These are phyloP conservation scores for Lepidurus packardi DNA, from an alignment of 1,140 invertebrate genomes.

Conservation along the genomic window DNA sequence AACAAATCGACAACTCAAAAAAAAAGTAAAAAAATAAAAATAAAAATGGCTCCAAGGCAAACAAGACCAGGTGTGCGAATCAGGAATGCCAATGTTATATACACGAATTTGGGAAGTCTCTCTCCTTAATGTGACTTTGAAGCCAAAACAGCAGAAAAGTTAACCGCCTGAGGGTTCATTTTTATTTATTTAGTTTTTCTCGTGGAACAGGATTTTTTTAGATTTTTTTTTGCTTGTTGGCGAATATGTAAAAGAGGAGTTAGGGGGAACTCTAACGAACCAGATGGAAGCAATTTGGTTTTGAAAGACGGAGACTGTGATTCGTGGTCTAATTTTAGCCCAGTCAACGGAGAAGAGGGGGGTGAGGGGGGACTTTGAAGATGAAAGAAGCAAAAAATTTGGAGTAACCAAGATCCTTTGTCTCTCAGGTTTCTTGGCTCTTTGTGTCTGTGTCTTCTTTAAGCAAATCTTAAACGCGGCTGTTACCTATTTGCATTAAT, in stretches of 20 bases:
- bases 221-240: background rate
- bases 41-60: background rate
- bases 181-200: background rate
- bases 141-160: no score
- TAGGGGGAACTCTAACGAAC: background rate
- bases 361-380: slow-evolving; percentile 27
- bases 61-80: slow-evolving; percentile 14
- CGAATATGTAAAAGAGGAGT: slow-evolving; percentile 3
- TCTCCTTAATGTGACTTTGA: no score
- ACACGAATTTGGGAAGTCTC: background rate
- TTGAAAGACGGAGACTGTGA: slow-evolving; percentile 4
- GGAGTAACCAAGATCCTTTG: slow-evolving; percentile 13
- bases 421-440: background rate
- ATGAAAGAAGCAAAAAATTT: slow-evolving; percentile 18
- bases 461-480: background rate
- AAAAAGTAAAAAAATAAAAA: background rate
- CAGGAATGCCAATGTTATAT: slow-evolving; percentile 17
- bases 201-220: background rate
- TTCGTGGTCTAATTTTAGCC: background rate
- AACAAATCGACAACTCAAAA: background rate
- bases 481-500: background rate
- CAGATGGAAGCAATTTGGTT: background rate
- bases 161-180: no score
- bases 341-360: slow-evolving; percentile 30
- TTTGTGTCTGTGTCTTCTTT: background rate